A percentile compares a stretch with the other conserved stretches of the same genome.
phyloP scores from a whole-genome alignment of 2,797 vertebrate species.

The Malurus leucopterus region DNA sequence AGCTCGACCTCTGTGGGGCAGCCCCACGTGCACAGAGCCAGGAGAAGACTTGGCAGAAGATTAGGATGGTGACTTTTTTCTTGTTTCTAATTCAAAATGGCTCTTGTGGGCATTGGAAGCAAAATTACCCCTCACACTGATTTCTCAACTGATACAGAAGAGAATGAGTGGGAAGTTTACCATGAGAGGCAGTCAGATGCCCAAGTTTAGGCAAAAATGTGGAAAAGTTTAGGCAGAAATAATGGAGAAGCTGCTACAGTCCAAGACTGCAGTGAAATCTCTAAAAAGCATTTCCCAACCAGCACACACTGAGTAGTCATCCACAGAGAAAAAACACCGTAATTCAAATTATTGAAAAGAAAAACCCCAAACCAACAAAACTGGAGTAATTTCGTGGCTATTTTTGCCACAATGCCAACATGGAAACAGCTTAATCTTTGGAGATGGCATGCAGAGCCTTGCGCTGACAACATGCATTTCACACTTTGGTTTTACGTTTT shows the following conservation, averaged over 20 bases:
- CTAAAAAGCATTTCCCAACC: neutral
- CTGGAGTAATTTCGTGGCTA: neutral
- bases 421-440: neutral
- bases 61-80: neutral
- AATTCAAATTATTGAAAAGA: neutral
- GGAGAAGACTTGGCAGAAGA: neutral
- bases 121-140: neutral
- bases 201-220: neutral
- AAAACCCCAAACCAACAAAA: neutral
- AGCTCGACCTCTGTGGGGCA: neutral
- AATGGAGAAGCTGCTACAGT: neutral
- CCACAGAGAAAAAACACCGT: neutral
- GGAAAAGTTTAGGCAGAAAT: neutral
- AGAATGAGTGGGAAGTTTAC: neutral
- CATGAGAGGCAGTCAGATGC: neutral
- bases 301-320: neutral
- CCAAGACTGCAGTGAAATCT: neutral
- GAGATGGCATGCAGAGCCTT: neutral
- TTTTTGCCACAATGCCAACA: neutral
- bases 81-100: neutral
- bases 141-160: neutral
- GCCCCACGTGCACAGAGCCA: fast-evolving
- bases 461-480: neutral
- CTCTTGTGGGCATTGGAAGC: neutral
- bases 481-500: neutral